Base-by-base conservation (phyloP, 2,797 vertebrate genomes). In the Argentina silus region DNA sequence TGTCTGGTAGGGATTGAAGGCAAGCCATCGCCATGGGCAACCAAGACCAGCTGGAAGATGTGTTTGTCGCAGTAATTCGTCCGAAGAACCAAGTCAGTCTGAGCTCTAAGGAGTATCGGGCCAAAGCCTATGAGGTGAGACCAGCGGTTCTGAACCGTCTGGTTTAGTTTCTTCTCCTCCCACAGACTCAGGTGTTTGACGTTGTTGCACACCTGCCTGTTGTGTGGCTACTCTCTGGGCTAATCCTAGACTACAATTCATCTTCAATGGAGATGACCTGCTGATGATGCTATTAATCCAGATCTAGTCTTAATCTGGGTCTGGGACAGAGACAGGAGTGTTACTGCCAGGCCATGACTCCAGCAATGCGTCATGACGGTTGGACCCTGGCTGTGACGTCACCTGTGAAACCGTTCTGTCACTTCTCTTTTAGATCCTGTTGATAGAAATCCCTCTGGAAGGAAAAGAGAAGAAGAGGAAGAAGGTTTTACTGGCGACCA, bases 381-480 rank as follows among this genome's bases (percentile, higher is more conserved):
- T 4, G 27, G 27, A 36, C 27, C 27, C 4, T 36, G 4, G 2
- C 27, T 36, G 27, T 36, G 27, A 36, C 27, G 4, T 36, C 27
- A 36, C 27, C 27, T 36, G 27, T 36, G 21, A 17, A 11, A 62
- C 10, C 60, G 71, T 72, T 11, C 10, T 74, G 6, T 67, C 59
- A 6, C 53, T 57, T 44, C 9, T 77, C 36, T 27, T 70, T 5
- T 72, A 99, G 98, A 98, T 99, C 91, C 91, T 99, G 80, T 89
- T 99, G 83, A 95, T 95, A 84, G 98, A 99, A 93, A 92, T 99
- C 88, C 98, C 97, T 68, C 93, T 96, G 81, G 97, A 99, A 87
- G 98, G 96, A 67, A 98, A 99, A 82, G 98, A 99, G 90, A 99
- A 98, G 86, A 99, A 98, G 83, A 94, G 93, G 78, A 98, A 96